These are phyloP conservation scores for Nycteola revayana DNA, from an alignment of 2,888 invertebrate species.

Conservation along the genomic window DNA sequence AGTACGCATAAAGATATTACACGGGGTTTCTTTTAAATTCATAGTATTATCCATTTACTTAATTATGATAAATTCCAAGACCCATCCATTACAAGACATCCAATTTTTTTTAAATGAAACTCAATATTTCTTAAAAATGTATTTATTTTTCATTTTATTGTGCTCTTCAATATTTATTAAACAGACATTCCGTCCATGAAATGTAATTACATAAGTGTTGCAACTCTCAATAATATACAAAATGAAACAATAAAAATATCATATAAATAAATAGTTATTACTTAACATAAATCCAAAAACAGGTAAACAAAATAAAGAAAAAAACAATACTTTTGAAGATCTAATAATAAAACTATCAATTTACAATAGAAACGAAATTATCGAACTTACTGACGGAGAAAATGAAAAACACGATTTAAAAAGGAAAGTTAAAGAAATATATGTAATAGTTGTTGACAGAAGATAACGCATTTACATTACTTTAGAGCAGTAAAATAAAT, in stretches of 20 bases:
- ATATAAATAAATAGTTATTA: constrained; percentile 63
- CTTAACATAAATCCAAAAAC: constrained; percentile 35
- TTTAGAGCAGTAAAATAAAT: constrained; percentile 28
- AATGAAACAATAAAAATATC: constrained; percentile 50
- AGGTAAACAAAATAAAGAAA: constrained; percentile 36
- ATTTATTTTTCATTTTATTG: constrained; percentile 80
- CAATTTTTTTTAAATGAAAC: too few species aligned
- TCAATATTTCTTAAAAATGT: constrained; percentile 65
- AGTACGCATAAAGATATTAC: too few species aligned
- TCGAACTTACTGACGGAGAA: too few species aligned
- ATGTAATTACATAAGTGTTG: constrained; percentile 64
- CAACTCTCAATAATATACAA: constrained; percentile 57
- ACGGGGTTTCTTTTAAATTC: too few species aligned
- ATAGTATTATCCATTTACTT: too few species aligned
- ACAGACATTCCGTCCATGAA: constrained; percentile 55
- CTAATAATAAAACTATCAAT: constrained; percentile 30
- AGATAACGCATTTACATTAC: constrained; percentile 21
- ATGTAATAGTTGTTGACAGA: constrained; percentile 24
- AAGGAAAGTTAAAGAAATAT: constrained; percentile 22
- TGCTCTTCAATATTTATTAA: constrained; percentile 76
- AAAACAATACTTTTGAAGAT: constrained; percentile 43
- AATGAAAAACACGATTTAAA: constrained; percentile 20
- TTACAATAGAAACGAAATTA: constrained; percentile 26
- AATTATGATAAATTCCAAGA: too few species aligned
- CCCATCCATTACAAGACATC: too few species aligned